Conservation (phyloP, 2,797 vertebrate species). For the Etheostoma nigrum region DNA sequence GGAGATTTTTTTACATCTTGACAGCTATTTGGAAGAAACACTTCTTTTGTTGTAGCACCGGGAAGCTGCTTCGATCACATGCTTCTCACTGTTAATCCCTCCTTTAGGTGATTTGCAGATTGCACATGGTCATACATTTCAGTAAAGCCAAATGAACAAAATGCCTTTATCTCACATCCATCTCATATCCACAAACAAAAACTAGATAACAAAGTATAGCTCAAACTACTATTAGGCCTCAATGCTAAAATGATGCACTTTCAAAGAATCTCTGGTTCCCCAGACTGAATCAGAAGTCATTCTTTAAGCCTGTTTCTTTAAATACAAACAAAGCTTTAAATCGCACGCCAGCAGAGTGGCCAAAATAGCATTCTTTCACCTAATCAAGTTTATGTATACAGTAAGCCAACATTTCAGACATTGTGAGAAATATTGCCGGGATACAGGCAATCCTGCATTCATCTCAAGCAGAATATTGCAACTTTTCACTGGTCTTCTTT, state of each 20-base stretch:
- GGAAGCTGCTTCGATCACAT: not conserved
- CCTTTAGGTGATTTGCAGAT: not conserved
- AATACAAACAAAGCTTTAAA: constrained; percentile 9
- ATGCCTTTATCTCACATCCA: not conserved
- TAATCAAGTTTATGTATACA: constrained; percentile 2
- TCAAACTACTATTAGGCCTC: not conserved
- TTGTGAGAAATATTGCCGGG: constrained; percentile 10
- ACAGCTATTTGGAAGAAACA: not conserved
- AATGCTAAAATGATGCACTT: not conserved
- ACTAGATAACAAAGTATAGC: not conserved
- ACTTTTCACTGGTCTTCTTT: not conserved
- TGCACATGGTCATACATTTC: constrained; percentile 9
- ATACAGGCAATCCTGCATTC: constrained; percentile 7
- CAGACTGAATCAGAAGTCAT: not conserved
- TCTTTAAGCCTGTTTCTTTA: constrained; percentile 12
- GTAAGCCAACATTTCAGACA: constrained; percentile 21
- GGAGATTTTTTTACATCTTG: too few species aligned
- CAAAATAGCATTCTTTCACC: constrained; percentile 24
- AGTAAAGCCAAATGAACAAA: not conserved
- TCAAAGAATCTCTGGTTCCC: constrained; percentile 5
- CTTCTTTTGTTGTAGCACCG: not conserved
- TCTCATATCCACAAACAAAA: not conserved
- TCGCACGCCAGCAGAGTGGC: not conserved
- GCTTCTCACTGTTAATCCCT: not conserved
- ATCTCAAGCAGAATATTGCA: constrained; percentile 3